Evolutionary conservation across 2,113 vertebrate genomes (phyloP).

Genomic region (Halcyon malimbica): DNA sequence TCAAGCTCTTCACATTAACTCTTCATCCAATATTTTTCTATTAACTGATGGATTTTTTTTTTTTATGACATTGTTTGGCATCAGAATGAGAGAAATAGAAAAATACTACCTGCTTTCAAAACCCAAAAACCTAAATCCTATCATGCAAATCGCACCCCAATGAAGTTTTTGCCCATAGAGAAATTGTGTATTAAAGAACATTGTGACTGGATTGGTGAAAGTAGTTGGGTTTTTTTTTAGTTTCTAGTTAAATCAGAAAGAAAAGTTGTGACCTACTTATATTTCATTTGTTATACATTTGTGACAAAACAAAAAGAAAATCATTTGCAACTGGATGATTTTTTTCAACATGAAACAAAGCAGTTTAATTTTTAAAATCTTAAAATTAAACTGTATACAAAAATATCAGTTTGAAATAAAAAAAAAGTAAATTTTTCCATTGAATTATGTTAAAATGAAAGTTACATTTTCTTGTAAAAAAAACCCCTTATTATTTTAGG

Average conservation of each 20-base stretch:
- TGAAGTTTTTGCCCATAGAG: not conserved
- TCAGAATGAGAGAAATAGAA: not conserved
- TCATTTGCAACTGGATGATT: not conserved
- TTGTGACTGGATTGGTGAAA: not conserved
- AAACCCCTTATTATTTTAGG: not conserved
- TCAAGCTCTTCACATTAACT: not conserved
- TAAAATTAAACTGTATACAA: not conserved
- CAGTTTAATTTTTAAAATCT: not conserved
- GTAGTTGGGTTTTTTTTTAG: not conserved
- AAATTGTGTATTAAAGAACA: not conserved
- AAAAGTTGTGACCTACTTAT: not conserved
- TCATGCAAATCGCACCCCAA: not conserved
- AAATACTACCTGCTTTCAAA: not conserved
- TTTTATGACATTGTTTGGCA: not conserved
- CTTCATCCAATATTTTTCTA: not conserved
- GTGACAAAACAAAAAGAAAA: not conserved
- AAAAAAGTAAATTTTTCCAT: not conserved
- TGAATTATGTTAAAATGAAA: not conserved
- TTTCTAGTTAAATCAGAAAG: not conserved
- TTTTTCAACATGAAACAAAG: not conserved
- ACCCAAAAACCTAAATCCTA: not conserved
- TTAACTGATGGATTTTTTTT: not conserved
- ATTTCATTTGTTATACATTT: not conserved
- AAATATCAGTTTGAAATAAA: not conserved
- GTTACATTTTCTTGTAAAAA: not conserved